Evolutionary conservation across 2,797 vertebrate genomes (phyloP).

Genomic region (Peromyscus nudipes): DNA sequence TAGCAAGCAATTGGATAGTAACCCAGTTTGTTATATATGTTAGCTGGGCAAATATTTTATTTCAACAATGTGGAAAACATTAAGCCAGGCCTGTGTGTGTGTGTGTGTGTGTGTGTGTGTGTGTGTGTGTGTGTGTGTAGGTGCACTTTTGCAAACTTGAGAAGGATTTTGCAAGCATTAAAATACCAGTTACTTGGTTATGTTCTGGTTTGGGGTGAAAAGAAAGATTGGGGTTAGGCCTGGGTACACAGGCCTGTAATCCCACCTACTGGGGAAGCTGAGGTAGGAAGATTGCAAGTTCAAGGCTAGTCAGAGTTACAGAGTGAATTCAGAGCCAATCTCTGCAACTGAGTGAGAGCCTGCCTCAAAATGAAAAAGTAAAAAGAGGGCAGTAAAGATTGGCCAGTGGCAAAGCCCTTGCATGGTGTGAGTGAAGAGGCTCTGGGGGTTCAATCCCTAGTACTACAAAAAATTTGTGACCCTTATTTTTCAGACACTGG

Average conservation of each 20-base stretch:
- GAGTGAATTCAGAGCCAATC: not conserved
- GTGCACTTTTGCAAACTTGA: not conserved
- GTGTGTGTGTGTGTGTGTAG: not conserved
- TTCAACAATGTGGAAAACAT: not conserved
- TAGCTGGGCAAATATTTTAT: slow-evolving; percentile 49
- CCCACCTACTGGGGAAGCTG: not conserved
- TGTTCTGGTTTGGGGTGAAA: slow-evolving; percentile 14
- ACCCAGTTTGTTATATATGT: slow-evolving; percentile 49
- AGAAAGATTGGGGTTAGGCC: not conserved
- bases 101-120: not conserved
- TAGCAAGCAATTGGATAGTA: slow-evolving; percentile 1
- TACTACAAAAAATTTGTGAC: not conserved
- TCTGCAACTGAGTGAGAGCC: not conserved
- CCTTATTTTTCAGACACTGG: not conserved
- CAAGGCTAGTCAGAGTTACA: not conserved
- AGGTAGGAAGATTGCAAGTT: not conserved
- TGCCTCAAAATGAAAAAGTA: not conserved
- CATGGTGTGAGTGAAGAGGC: not conserved
- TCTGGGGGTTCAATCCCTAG: not conserved
- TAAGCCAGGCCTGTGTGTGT: not conserved
- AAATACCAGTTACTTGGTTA: slow-evolving; percentile 51
- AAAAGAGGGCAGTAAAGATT: not conserved
- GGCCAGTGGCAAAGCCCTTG: not conserved
- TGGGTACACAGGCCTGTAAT: not conserved
- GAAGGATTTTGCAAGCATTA: slow-evolving; percentile 45